A percentile compares a stretch with the other conserved stretches of the same genome.
Conservation (phyloP, 1,140 invertebrate species). For the Bombus picipes region DNA sequence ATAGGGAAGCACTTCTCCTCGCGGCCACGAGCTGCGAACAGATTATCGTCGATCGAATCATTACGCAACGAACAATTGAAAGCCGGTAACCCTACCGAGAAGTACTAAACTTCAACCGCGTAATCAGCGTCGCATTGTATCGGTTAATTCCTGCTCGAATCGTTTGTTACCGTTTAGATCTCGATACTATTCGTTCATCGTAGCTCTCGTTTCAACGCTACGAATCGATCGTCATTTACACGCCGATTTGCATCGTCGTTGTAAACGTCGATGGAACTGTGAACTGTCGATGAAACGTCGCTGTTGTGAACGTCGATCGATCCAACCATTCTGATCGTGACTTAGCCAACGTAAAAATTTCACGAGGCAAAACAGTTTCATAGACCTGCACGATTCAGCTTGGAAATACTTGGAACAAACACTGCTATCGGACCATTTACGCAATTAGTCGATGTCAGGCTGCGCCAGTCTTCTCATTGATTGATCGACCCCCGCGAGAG, state of each 20-base stretch:
- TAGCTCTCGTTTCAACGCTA: not conserved
- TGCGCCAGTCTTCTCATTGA: slow-evolving; percentile 62
- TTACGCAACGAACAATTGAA: slow-evolving; percentile 54
- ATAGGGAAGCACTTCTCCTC: slow-evolving; percentile 61
- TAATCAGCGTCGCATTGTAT: slow-evolving; percentile 27
- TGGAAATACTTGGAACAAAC: slow-evolving; percentile 7
- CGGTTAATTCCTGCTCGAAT: slow-evolving; percentile 10
- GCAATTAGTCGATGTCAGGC: slow-evolving; percentile 69
- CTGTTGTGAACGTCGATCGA: not conserved
- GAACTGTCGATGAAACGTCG: slow-evolving; percentile 1
- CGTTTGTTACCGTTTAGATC: not conserved
- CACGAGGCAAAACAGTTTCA: not conserved
- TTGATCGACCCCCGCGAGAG: slow-evolving; percentile 67
- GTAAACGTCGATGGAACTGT: slow-evolving; percentile 11
- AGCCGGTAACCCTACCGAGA: slow-evolving; percentile 7
- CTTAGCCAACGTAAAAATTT: not conserved
- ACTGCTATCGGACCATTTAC: slow-evolving; percentile 47
- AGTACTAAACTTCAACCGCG: slow-evolving; percentile 43
- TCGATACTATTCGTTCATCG: too few species aligned
- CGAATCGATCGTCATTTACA: not conserved
- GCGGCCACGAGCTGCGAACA: slow-evolving; percentile 13
- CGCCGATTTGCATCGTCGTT: not conserved
- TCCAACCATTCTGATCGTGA: not conserved
- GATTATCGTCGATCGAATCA: slow-evolving; percentile 56
- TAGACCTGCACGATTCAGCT: not conserved